phyloP scores from a whole-genome alignment of 2,888 invertebrate genomes.

The Lasioglossum morio region DNA sequence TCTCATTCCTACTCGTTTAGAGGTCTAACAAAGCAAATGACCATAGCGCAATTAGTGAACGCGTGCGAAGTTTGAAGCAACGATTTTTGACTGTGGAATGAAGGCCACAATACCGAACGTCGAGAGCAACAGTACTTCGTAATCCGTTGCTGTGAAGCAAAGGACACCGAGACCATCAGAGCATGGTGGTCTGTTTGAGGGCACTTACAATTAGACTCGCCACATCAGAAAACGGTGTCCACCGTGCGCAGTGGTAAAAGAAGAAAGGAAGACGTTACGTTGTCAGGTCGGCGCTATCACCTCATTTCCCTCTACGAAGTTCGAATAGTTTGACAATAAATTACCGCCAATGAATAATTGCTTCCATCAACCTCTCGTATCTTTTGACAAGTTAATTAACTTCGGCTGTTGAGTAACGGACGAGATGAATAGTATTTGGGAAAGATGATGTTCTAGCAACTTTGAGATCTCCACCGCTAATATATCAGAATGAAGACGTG shows the following conservation, averaged over 20 bases:
- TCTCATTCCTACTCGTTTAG: neutral
- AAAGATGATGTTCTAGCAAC: neutral
- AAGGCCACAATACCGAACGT: slow-evolving; percentile 29
- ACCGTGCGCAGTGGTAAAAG: slow-evolving; percentile 14
- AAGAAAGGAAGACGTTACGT: slow-evolving; percentile 22
- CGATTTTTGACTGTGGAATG: slow-evolving; percentile 26
- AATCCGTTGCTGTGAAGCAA: slow-evolving; percentile 40
- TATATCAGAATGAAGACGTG: neutral
- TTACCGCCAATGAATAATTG: slow-evolving; percentile 7
- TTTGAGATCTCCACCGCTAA: neutral
- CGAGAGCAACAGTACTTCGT: slow-evolving; percentile 55
- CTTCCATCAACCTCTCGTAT: neutral
- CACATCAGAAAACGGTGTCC: slow-evolving; percentile 56
- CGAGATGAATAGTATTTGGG: neutral
- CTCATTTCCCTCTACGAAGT: neutral
- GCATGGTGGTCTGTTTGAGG: slow-evolving; percentile 64
- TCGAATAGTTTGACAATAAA: neutral
- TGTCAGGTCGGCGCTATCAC: slow-evolving; percentile 24
- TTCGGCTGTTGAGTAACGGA: neutral
- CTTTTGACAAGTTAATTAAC: neutral
- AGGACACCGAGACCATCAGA: slow-evolving; percentile 69
- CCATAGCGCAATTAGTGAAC: slow-evolving; percentile 64
- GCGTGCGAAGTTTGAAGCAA: slow-evolving; percentile 67
- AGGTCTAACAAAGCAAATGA: slow-evolving; percentile 60
- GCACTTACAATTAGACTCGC: slow-evolving; percentile 74